A percentile compares a stretch with the other conserved stretches of the same genome.
Conservation (phyloP, 2,113 vertebrate species). For the Phainopepla nitens region DNA sequence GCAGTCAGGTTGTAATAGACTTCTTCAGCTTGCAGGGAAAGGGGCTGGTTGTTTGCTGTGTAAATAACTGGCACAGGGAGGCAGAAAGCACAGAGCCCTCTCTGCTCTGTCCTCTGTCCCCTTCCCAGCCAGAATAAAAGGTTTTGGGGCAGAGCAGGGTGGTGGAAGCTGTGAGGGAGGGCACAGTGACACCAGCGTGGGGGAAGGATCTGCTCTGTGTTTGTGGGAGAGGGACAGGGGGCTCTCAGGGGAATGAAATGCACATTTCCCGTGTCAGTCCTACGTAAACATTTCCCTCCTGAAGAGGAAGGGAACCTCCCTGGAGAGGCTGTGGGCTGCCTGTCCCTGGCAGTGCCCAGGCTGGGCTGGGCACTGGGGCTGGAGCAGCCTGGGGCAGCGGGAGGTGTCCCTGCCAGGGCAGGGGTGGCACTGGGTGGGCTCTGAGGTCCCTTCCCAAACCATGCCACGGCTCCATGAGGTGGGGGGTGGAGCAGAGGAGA, state of each 20-base stretch:
- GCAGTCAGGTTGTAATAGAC: not conserved
- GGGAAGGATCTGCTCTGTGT: not conserved
- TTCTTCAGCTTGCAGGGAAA: not conserved
- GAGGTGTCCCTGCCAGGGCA: not conserved
- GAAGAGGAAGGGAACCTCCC: too few species aligned
- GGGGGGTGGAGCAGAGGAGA: not conserved
- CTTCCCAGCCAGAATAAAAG: not conserved
- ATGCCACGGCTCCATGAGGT: rapidly evolving
- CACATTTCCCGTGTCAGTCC: not conserved
- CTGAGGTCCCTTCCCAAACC: not conserved
- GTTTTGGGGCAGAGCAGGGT: not conserved
- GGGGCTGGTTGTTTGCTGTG: not conserved
- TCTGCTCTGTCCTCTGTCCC: not conserved
- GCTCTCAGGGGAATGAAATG: not conserved
- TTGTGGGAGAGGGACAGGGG: not conserved
- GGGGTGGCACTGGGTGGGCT: not conserved
- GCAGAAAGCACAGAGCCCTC: not conserved
- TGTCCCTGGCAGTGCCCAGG: not conserved
- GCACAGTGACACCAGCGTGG: rapidly evolving
- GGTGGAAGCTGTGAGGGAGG: not conserved
- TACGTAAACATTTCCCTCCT: not conserved
- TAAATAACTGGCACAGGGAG: not conserved
- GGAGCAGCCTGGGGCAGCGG: not conserved
- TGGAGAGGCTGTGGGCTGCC: not conserved
- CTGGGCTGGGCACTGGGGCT: rapidly evolving